These are phyloP conservation scores for Styela clava DNA, from an alignment of 23 tunicate species.

Conservation along the genomic window DNA sequence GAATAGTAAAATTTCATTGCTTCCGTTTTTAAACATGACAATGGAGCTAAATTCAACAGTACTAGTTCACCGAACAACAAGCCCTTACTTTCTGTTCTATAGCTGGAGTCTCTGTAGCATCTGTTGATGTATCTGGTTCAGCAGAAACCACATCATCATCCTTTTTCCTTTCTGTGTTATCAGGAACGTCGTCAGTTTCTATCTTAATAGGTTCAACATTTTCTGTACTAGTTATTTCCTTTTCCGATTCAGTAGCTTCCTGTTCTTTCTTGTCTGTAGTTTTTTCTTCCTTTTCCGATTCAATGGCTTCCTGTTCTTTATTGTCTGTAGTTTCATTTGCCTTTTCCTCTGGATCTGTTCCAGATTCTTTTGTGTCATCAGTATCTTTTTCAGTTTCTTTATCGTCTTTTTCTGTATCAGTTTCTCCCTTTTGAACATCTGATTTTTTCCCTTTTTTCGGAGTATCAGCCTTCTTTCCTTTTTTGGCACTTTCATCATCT, in stretches of 20 bases:
- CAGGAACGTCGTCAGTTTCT: background rate
- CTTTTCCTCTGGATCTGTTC: constrained; percentile 1
- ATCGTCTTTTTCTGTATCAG: background rate
- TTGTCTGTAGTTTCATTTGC: background rate
- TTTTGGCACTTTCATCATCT: background rate
- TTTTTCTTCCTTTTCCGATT: constrained; percentile 8
- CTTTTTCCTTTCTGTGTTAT: background rate
- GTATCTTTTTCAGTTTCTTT: background rate
- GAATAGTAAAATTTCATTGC: too few species aligned
- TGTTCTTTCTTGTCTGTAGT: background rate
- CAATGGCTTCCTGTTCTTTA: background rate
- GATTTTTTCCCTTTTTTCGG: background rate
- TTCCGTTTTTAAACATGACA: too few species aligned
- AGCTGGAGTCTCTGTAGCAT: background rate
- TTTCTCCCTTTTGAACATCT: background rate
- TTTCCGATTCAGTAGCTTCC: constrained; percentile 5
- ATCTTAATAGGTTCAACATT: background rate
- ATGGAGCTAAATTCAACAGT: constrained; percentile 6
- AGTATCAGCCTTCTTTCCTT: background rate
- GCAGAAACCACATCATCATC: background rate
- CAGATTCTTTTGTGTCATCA: background rate
- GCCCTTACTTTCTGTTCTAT: background rate
- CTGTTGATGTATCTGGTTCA: constrained; percentile 20
- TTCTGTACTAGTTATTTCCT: constrained; percentile 24
- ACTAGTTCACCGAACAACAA: background rate